Evolutionary conservation across 2,888 invertebrate genomes (phyloP).

Genomic region (Sylvicola cinctus): DNA sequence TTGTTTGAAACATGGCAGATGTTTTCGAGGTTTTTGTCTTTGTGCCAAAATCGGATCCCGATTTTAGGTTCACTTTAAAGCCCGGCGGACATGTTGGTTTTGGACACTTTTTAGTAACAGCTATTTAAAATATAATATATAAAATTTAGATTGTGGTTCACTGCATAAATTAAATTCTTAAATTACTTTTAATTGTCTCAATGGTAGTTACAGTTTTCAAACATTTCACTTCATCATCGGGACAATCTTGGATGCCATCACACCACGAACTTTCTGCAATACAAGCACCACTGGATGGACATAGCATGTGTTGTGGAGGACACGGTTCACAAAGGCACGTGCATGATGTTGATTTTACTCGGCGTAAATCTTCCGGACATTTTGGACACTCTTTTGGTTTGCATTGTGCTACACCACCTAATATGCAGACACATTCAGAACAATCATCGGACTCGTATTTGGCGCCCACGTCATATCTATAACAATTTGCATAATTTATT

Average conservation of each 20-base stretch:
- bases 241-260: slow-evolving; percentile 59
- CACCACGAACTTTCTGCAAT: slow-evolving; percentile 54
- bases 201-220: slow-evolving; percentile 12
- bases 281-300: slow-evolving; percentile 54
- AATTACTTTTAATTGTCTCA: background rate
- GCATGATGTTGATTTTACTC: slow-evolving; percentile 39
- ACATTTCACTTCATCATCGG: slow-evolving; percentile 61
- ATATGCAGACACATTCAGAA: slow-evolving; percentile 54
- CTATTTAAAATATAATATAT: slow-evolving; percentile 6
- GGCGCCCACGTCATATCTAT: slow-evolving; percentile 50
- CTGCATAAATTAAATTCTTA: too few species aligned
- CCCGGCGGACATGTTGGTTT: slow-evolving; percentile 28
- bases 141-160: too few species aligned
- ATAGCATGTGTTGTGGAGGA: slow-evolving; percentile 38
- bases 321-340: slow-evolving; percentile 56
- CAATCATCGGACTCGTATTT: slow-evolving; percentile 52
- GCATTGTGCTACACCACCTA: slow-evolving; percentile 53
- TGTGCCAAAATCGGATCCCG: too few species aligned
- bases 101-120: slow-evolving; percentile 22
- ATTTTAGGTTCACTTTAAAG: slow-evolving; percentile 16
- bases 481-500: slow-evolving; percentile 8
- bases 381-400: slow-evolving; percentile 42
- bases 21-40: slow-evolving; percentile 15
- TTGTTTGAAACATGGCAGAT: slow-evolving; percentile 27
- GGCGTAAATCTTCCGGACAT: slow-evolving; percentile 36